These are phyloP conservation scores for Chelonus insularis DNA, from an alignment of 1,140 invertebrate species.

Conservation along the genomic window DNA sequence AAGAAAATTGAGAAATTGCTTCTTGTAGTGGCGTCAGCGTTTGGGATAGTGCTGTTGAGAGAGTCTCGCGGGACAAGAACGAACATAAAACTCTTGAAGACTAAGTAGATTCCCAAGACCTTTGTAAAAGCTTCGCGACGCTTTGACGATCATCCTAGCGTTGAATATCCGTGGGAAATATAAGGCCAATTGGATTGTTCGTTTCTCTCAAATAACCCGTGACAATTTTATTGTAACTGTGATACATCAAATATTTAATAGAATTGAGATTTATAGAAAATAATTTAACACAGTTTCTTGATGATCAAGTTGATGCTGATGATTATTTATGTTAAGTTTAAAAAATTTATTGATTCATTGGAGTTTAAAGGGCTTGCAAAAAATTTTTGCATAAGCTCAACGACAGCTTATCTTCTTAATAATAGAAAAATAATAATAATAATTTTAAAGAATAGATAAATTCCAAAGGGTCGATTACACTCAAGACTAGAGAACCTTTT, in stretches of 20 bases:
- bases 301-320: no score
- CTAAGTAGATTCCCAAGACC: slow-evolving; percentile 52
- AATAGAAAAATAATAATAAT: not conserved
- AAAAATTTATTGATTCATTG: no score
- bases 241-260: no score
- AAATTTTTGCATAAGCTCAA: no score
- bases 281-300: no score
- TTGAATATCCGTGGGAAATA: slow-evolving; percentile 29
- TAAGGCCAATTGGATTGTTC: slow-evolving; percentile 38
- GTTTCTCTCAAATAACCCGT: not conserved
- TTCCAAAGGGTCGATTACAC: not conserved
- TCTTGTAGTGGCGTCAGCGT: slow-evolving; percentile 33
- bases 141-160: slow-evolving; percentile 13
- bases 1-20: slow-evolving; percentile 60
- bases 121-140: slow-evolving; percentile 39
- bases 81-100: slow-evolving; percentile 31
- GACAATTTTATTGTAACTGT: not conserved
- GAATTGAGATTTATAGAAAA: no score
- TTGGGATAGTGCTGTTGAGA: slow-evolving; percentile 33
- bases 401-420: no score
- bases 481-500: not conserved
- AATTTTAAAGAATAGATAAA: not conserved
- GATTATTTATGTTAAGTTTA: no score
- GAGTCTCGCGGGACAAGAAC: slow-evolving; percentile 35
- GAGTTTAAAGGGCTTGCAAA: no score